phyloP scores from a whole-genome alignment of 2,888 invertebrate species.

The Abscondita cerata region DNA sequence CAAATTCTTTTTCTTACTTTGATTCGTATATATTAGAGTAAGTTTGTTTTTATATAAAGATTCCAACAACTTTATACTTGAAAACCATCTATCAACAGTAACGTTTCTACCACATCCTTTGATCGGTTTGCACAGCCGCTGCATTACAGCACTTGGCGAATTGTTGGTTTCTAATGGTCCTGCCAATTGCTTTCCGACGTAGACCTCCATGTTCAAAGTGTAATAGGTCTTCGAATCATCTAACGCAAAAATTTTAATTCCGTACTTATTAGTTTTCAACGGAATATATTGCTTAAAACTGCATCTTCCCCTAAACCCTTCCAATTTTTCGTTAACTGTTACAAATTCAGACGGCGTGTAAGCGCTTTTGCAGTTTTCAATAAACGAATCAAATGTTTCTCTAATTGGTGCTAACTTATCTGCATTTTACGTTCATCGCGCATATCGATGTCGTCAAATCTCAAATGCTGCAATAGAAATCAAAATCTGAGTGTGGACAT shows the following conservation, averaged over 20 bases:
- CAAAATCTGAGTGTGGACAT: slow-evolving; percentile 8
- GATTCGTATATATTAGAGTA: not conserved
- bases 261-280: not conserved
- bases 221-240: not conserved
- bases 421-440: slow-evolving; percentile 16
- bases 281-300: slow-evolving; percentile 1
- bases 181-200: slow-evolving; percentile 39
- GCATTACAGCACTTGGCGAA: slow-evolving; percentile 21
- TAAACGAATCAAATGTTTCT: slow-evolving; percentile 6
- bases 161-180: slow-evolving; percentile 37
- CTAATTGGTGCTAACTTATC: slow-evolving; percentile 21
- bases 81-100: not conserved
- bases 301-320: slow-evolving; percentile 25
- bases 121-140: slow-evolving; percentile 25
- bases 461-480: not conserved
- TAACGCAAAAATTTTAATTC: not conserved
- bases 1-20: too few species aligned
- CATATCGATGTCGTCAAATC: slow-evolving; percentile 14
- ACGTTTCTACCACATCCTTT: not conserved
- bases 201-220: not conserved
- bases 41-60: not conserved
- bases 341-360: slow-evolving; percentile 30
- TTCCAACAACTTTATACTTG: not conserved
- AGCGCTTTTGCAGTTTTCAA: slow-evolving; percentile 35
- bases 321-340: slow-evolving; percentile 34